A percentile compares a stretch with the other conserved stretches of the same genome.
Evolutionary conservation across 2,888 invertebrate genomes (phyloP).

Genomic region (Yponomeuta malinellus): DNA sequence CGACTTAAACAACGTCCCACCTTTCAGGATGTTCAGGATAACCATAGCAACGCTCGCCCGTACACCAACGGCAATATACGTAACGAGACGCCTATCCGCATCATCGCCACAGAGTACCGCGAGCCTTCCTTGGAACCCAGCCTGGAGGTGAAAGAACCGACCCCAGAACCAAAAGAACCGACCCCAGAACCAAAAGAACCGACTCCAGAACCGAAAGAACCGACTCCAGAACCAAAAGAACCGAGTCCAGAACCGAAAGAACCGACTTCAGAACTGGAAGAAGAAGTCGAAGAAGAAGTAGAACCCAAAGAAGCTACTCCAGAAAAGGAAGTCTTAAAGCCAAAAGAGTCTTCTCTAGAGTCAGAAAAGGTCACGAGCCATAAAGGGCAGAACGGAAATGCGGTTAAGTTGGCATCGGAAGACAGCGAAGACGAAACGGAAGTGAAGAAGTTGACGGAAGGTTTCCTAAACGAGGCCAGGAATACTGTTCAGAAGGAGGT

Average conservation of each 20-base stretch:
- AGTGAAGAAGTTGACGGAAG: constrained; percentile 30
- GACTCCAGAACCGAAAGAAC: constrained; percentile 23
- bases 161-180: constrained; percentile 19
- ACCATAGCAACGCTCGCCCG: constrained; percentile 44
- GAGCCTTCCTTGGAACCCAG: constrained; percentile 42
- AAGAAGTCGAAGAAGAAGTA: constrained; percentile 13
- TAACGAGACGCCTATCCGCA: constrained; percentile 58
- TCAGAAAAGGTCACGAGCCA: constrained; percentile 19
- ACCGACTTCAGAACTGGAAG: constrained; percentile 19
- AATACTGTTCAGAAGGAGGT: constrained; percentile 34
- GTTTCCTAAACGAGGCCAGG: constrained; percentile 46
- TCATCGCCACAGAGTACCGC: constrained; percentile 56
- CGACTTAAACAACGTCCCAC: not conserved
- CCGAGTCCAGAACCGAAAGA: constrained; percentile 26
- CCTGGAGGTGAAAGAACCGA: constrained; percentile 30
- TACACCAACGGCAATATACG: constrained; percentile 64
- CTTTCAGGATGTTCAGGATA: constrained; percentile 13
- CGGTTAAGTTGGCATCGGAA: constrained; percentile 22
- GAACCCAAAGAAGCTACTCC: constrained; percentile 20
- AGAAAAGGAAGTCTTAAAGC: constrained; percentile 25
- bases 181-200: constrained; percentile 19
- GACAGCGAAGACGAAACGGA: constrained; percentile 33
- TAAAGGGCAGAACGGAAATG: constrained; percentile 8
- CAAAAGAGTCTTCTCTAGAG: constrained; percentile 22
- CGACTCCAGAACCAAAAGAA: constrained; percentile 26